Conservation (phyloP, 2,888 invertebrate genomes). For the Leptinotarsa juncta region DNA sequence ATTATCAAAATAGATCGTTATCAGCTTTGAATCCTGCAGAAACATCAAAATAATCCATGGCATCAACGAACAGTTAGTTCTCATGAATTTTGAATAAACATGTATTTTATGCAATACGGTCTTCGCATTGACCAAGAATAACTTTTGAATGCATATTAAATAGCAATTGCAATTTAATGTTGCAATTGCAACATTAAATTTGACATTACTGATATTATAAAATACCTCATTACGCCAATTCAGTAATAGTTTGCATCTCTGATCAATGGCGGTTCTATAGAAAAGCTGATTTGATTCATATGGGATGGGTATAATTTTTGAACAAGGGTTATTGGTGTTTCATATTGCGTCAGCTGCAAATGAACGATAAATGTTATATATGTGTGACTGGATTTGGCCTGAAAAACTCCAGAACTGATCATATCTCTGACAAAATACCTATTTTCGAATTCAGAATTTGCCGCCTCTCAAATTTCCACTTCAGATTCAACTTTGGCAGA, state of each 20-base stretch:
- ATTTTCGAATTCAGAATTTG: too few species aligned
- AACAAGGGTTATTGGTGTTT: neutral
- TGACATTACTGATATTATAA: neutral
- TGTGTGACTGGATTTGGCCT: too few species aligned
- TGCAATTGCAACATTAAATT: conserved; percentile 3
- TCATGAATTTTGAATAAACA: neutral
- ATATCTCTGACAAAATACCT: too few species aligned
- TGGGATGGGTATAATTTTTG: neutral
- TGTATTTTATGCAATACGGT: conserved; percentile 4
- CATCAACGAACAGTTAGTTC: neutral
- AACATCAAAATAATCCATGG: too few species aligned
- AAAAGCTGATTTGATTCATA: neutral
- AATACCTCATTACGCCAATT: neutral
- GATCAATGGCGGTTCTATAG: neutral
- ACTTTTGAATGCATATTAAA: neutral
- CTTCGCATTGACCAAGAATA: conserved; percentile 4
- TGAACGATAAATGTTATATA: too few species aligned
- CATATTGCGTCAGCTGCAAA: too few species aligned
- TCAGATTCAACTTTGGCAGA: too few species aligned
- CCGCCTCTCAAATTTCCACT: too few species aligned
- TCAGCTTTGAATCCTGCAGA: neutral
- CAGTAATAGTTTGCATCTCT: neutral
- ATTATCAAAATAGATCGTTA: neutral
- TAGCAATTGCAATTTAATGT: neutral
- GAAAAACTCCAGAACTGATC: too few species aligned